These are phyloP conservation scores for Poecilobothrus nobilitatus DNA, from an alignment of 2,888 invertebrate species.

Conservation along the genomic window DNA sequence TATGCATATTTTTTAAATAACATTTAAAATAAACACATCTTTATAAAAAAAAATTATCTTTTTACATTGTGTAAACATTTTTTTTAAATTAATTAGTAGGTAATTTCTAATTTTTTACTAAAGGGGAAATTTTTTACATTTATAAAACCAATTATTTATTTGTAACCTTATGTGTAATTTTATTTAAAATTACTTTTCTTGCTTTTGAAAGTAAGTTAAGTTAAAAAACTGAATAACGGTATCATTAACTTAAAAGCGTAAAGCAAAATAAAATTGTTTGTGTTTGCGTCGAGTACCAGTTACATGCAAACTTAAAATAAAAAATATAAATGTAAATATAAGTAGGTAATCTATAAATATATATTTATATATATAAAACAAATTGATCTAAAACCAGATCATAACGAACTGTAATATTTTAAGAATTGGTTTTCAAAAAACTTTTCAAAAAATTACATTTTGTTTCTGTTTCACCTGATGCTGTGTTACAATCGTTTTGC, in stretches of 20 bases:
- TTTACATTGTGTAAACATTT: too few relatives aligned
- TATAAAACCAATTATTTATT: too few relatives aligned
- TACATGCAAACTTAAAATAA: not conserved
- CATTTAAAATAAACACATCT: too few relatives aligned
- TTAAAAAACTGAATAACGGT: too few relatives aligned
- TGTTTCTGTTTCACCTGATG: constrained; percentile 43
- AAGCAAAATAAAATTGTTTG: constrained; percentile 5
- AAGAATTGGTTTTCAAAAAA: not conserved
- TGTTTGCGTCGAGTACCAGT: not conserved
- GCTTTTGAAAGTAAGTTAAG: too few relatives aligned
- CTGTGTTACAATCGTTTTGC: constrained; percentile 49
- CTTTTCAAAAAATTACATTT: constrained; percentile 35
- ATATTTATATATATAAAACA: not conserved
- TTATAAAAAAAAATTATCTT: too few relatives aligned
- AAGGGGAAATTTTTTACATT: too few relatives aligned
- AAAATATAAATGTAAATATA: not conserved
- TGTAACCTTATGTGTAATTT: too few relatives aligned
- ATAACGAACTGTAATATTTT: not conserved
- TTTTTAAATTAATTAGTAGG: too few relatives aligned
- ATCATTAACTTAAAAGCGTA: not conserved
- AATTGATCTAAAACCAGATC: not conserved
- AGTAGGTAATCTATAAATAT: not conserved
- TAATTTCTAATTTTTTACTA: too few relatives aligned
- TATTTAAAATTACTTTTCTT: too few relatives aligned
- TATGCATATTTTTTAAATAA: too few relatives aligned